A percentile compares a stretch with the other conserved stretches of the same genome.
Conservation (phyloP, 2,113 vertebrate species). For the Caranx ignobilis region DNA sequence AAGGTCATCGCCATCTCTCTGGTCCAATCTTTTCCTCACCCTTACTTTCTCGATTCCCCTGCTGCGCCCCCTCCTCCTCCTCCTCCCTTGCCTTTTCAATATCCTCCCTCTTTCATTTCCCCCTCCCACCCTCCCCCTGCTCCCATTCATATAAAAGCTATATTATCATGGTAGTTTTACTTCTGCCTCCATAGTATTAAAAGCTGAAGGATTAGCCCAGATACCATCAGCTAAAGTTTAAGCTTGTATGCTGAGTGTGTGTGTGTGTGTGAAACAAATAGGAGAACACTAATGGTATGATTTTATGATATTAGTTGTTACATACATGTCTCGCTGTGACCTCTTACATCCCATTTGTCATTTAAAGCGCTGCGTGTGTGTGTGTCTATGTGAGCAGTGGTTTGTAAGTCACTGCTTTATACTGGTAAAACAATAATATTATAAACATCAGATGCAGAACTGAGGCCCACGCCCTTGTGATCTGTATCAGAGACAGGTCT, state of each 20-base stretch:
- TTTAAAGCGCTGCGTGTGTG: conserved; percentile 26
- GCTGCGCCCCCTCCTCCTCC: neutral
- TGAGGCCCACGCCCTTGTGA: neutral
- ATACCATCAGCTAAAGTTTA: conserved; percentile 30
- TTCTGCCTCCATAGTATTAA: conserved; percentile 30
- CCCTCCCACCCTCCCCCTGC: neutral
- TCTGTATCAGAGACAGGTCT: neutral
- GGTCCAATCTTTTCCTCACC: neutral
- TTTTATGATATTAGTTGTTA: neutral
- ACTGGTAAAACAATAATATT: neutral
- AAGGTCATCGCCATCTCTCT: neutral
- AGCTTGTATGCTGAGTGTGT: neutral
- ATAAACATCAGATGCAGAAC: neutral
- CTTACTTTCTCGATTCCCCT: neutral
- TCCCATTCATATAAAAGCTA: conserved; percentile 40
- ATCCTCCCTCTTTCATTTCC: conserved; percentile 8
- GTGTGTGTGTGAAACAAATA: neutral
- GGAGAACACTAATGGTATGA: conserved; percentile 12
- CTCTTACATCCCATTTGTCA: neutral
- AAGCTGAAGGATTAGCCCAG: conserved; percentile 41
- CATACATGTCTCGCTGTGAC: neutral
- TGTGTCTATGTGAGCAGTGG: neutral
- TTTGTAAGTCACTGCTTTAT: neutral
- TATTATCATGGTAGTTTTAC: conserved; percentile 24
- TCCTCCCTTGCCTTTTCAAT: neutral